These are phyloP conservation scores for Drosophila bipectinata DNA, from an alignment of 1,140 invertebrate genomes.

Conservation along the genomic window DNA sequence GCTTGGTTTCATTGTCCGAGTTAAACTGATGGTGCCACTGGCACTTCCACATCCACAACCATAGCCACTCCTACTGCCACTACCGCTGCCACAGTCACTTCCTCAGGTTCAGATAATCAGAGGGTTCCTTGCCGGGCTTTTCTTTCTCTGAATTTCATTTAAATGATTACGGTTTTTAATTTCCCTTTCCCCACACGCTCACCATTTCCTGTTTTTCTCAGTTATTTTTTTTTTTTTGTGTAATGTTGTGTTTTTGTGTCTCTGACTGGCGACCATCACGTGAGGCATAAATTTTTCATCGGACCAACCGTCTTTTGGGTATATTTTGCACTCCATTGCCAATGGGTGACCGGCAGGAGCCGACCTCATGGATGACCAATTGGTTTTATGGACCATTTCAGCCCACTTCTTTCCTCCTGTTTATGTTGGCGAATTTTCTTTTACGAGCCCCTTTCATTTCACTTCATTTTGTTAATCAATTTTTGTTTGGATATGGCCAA, in stretches of 20 bases:
- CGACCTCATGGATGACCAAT: constrained; percentile 53
- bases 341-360: constrained; percentile 23
- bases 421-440: constrained; percentile 57
- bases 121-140: constrained; percentile 20
- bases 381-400: constrained; percentile 58
- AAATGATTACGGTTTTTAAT: constrained; percentile 69
- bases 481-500: constrained; percentile 29
- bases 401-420: constrained; percentile 25
- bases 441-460: constrained; percentile 69
- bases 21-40: constrained; percentile 39
- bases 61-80: constrained; percentile 14
- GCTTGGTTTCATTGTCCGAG: constrained; percentile 68
- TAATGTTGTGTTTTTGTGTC: constrained; percentile 19
- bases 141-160: constrained; percentile 63
- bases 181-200: constrained; percentile 17
- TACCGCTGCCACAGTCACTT: constrained; percentile 24
- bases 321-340: constrained; percentile 74
- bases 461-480: constrained; percentile 76
- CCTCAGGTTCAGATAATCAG: constrained; percentile 41
- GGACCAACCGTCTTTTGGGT: constrained; percentile 47
- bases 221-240: constrained; percentile 12
- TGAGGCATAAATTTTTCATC: constrained; percentile 71
- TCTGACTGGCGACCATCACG: constrained; percentile 41
- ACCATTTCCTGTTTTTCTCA: constrained; percentile 12
- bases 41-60: constrained; percentile 17